Evolutionary conservation across 2,888 invertebrate species (phyloP).

Genomic region (Drosophila paranaensis): DNA sequence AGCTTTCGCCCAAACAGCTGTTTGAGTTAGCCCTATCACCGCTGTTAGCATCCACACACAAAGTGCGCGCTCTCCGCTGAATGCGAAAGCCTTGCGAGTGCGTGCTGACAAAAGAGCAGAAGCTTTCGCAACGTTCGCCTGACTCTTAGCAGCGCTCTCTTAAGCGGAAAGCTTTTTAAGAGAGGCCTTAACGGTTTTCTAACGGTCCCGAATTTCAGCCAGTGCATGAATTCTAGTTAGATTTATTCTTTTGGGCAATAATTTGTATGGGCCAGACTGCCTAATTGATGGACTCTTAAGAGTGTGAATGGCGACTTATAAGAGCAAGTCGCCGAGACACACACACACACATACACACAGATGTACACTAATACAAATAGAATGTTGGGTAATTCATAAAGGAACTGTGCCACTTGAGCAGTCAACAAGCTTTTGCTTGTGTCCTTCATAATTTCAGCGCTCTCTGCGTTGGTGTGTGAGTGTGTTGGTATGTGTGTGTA

Average conservation of each 20-base stretch:
- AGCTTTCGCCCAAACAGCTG: conserved; percentile 54
- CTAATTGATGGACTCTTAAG: conserved; percentile 65
- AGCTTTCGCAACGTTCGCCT: not conserved
- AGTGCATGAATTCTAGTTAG: conserved; percentile 3
- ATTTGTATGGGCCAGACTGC: conserved; percentile 35
- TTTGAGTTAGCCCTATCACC: conserved; percentile 28
- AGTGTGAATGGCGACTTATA: conserved; percentile 21
- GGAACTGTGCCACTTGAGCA: conserved; percentile 74
- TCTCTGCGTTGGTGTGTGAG: conserved; percentile 16
- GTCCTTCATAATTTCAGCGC: conserved; percentile 59
- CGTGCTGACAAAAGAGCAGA: conserved; percentile 15
- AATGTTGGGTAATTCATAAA: conserved; percentile 47
- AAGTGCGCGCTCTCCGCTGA: conserved; percentile 44
- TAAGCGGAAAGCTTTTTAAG: conserved; percentile 61
- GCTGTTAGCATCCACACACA: conserved; percentile 28
- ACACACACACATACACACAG: conserved; percentile 1
- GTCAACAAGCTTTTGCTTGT: conserved; percentile 74
- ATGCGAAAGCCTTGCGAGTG: conserved; percentile 30
- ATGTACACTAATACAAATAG: not conserved
- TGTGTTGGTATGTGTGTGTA: conserved; percentile 24
- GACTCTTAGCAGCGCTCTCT: conserved; percentile 50
- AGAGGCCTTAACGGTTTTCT: conserved; percentile 15
- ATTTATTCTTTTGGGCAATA: conserved; percentile 18
- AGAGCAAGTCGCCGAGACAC: conserved; percentile 43
- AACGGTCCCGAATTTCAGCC: conserved; percentile 19